Evolutionary conservation across 2,113 vertebrate species (phyloP), one percentile per base, ranked within the genome.

Genomic region (Megalops atlanticus): DNA sequence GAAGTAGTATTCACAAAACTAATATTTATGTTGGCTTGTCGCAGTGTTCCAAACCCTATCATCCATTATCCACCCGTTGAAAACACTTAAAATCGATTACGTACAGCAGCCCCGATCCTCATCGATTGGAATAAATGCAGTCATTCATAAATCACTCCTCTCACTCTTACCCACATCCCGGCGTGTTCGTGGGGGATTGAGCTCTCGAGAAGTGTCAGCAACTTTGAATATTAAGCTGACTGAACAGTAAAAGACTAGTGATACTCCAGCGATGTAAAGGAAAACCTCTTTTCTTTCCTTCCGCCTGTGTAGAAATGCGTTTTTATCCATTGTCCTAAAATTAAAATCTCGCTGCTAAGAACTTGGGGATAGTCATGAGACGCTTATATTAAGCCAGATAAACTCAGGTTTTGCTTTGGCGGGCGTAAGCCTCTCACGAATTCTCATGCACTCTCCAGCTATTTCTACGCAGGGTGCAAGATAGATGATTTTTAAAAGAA

Each of bases 231-330:
- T 71, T 4, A 94, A 81, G 27, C 91, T 89, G 4, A 93, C 80
- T 0, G 80, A 45, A 38, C 87, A 87, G 80, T 92, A 94, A 43
- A 93, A 80, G 80, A 93, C 87, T 58, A 92, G 80, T 0, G 93
- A 88, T 75, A 94, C 85, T 16, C 90, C 92, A 1, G 92, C n/a
- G 76, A 94, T 89, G 39, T 88, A 89, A 39, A 93, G 88, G 11
- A 93, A 88, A 12, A 93, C 91, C 12, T 92, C 87, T 84, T 79
- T 90, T 3, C 93, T 90, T 68, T 81, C 92, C 82, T 89, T 93
- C n/a, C 40, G 43, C 74, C 52, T 89, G 45, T 89, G 85, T 74
- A 83, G 49, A 81, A 77, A 52, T 74, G 75, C 36, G 43, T 39
- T 70, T 75, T 41, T 83, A 83, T 40, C 84, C 88, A 91, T 90